Base-by-base conservation (phyloP, 2,113 vertebrate genomes). In the Carollia perspicillata region DNA sequence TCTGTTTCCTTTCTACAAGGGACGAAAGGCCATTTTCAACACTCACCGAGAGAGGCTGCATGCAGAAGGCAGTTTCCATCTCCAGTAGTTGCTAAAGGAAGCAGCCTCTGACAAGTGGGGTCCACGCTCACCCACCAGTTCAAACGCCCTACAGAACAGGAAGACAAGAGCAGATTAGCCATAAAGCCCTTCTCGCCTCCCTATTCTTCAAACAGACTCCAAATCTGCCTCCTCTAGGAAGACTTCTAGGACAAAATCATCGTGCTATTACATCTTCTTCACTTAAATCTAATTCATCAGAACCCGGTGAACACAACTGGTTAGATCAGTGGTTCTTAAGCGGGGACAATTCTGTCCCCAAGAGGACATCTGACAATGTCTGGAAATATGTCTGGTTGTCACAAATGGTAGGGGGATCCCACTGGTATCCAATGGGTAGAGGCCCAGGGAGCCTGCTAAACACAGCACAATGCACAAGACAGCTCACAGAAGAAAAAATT, bases 11-110 rank as follows among this genome's bases (percentile, higher is more conserved):
- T 88, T 81, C 51, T 53, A 42, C 5, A 37, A 16, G 28, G 14
- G n/a, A 49, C 0, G 0, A 6, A 87, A 13, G 22, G 14, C 47
- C n/a, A 30, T 47, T 75, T 71, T 47, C 13, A 30, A 79, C 69
- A 63, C 98, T 98, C 98, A 99, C 99, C 99, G 28, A 99, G 98
- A 44, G 99, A 99, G 20, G 99, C 99, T 0, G 99, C 99, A 0
- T 99, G 99, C 37, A 99, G 98, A 78, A 99, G 98, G 97, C 99
- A 99, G 88, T 99, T 99, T 78, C 99, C 99, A 0, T 99, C 99
- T 0, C 99, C 99, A 0, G 99, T 99, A 2, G 99, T 99, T 26
- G 99, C 99, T 98, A 99, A 96, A 5, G 99, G 99, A 42, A 99
- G 98, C 84, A 99, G 98, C 86, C 98, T 98, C 96, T 99, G 99